Evolutionary conservation across 1,140 invertebrate species (phyloP), one percentile per base, ranked within the genome.

Genomic region (Drosophila pseudoananassae): DNA sequence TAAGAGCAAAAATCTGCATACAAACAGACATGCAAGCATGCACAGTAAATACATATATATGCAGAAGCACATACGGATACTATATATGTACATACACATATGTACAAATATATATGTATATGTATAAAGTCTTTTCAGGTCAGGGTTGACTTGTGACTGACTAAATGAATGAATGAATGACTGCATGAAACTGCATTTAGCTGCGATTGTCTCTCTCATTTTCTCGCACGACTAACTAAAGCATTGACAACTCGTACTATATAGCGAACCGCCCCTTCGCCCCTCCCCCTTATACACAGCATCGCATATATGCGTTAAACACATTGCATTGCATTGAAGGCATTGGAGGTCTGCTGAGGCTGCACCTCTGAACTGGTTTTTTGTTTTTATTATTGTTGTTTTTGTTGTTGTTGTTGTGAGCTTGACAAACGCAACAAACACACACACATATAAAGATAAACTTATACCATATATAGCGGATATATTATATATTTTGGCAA

Each of bases 71-170:
- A 74, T 23, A 54, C 50, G 46, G n/a, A 74, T 40, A 52, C 47
- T 45, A 52, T 46, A 14, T 31, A 51, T 10, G 50, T 27, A 43
- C 7, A 54, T 27, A 43, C 7, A 14, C 52, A 47, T 56, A 47
- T 25, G 43, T 52, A 53, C 38, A 27, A 29, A 23, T 31, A 23
- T 20, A 47, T 57, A 77, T 49, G 25, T 38, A 56, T 20, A 20
- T 20, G 20, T 20, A 20, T 20, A 56, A 55, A 60, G 47, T 55
- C 45, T 90, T 90, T 90, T 90, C 88, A 90, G 88, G 88, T 90
- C 88, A 90, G 88, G 88, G 88, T 90, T 90, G 80, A 90, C 88
- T 90, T 89, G 88, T 90, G 77, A 88, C 78, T 87, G 83, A 87
- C 82, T 87, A 88, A 87, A 88, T 87, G 83, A 87, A 87, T 85